These are phyloP conservation scores for Portunus trituberculatus DNA, from an alignment of 1,140 invertebrate genomes.

Conservation along the genomic window DNA sequence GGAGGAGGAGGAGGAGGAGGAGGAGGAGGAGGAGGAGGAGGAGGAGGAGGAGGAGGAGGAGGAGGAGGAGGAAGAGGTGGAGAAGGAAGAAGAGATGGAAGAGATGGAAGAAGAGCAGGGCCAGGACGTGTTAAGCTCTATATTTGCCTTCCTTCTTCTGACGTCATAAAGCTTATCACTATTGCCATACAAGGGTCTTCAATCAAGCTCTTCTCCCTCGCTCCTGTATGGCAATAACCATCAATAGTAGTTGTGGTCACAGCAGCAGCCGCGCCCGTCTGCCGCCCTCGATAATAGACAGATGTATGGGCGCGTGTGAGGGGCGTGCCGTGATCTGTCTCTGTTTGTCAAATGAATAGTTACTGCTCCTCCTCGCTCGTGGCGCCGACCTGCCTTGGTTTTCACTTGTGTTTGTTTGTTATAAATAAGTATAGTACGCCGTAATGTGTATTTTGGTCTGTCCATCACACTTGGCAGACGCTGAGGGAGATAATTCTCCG, in stretches of 20 bases:
- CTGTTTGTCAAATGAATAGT: background rate
- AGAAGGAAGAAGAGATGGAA: no score
- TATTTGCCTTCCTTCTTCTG: constrained; percentile 5
- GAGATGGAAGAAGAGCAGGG: background rate
- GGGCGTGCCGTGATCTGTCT: background rate
- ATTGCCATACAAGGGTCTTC: background rate
- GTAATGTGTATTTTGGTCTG: no score
- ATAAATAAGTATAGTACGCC: no score
- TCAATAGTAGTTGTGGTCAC: background rate
- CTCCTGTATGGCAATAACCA: background rate
- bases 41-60: no score
- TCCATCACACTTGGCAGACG: no score
- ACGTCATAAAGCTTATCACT: background rate
- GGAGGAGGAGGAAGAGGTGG: no score
- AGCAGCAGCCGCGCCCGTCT: no score
- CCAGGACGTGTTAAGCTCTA: background rate
- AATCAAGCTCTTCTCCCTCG: background rate
- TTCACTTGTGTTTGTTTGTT: background rate
- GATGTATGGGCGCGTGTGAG: background rate
- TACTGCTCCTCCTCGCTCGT: background rate
- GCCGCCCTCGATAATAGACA: background rate
- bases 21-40: background rate
- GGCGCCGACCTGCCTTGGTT: background rate
- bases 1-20: no score
- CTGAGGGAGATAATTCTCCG: no score